Percentiles rank a stretch among this genome's conserved stretches.
phyloP scores from a whole-genome alignment of 2,113 vertebrate genomes.

The Lanius ludovicianus region DNA sequence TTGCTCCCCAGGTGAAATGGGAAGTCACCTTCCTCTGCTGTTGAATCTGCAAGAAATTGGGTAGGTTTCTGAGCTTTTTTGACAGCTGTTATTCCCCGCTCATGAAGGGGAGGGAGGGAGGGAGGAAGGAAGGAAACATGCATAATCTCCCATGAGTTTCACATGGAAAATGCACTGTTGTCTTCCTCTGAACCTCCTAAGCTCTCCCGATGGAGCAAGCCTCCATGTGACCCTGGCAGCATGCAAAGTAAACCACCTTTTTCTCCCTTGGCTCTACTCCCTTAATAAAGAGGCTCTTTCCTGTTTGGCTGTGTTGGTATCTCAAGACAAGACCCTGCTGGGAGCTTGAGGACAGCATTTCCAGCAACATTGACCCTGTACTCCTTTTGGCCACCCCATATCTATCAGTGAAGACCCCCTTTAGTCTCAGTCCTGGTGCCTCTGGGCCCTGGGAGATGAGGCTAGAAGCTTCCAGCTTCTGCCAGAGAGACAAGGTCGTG shows the following conservation, averaged over 20 bases:
- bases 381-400: not conserved
- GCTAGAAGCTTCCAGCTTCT: not conserved
- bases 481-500: not conserved
- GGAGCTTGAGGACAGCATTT: not conserved
- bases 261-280: not conserved
- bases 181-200: not conserved
- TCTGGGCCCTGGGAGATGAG: not conserved
- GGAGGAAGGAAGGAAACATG: too few species aligned
- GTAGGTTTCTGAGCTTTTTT: not conserved
- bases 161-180: not conserved
- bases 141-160: not conserved
- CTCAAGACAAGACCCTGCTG: not conserved
- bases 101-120: not conserved
- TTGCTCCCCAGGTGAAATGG: not conserved
- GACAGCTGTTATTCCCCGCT: not conserved
- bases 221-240: not conserved
- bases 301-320: fast-evolving
- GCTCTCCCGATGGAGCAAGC: not conserved
- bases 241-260: not conserved
- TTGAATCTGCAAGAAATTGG: not conserved
- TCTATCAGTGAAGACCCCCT: not conserved
- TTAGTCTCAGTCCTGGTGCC: not conserved
- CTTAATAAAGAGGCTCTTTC: not conserved
- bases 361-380: not conserved
- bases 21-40: not conserved